Percentiles rank a stretch among this genome's conserved stretches.
phyloP scores from a whole-genome alignment of 1,140 invertebrate genomes.

The Trigoniulus corallinus region DNA sequence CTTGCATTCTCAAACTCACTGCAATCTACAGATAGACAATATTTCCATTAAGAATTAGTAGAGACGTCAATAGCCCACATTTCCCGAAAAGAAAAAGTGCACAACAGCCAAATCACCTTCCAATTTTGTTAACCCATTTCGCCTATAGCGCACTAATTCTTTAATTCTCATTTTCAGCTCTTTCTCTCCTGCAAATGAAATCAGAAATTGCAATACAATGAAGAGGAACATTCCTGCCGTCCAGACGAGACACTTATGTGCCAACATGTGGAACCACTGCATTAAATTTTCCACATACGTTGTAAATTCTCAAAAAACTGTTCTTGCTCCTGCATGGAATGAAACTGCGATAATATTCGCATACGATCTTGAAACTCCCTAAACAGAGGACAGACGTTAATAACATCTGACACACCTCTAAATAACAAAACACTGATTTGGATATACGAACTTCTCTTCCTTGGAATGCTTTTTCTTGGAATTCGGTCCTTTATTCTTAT shows the following conservation, averaged over 20 bases:
- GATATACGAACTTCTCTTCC: constrained; percentile 47
- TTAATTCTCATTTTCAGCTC: constrained; percentile 61
- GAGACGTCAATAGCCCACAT: neutral
- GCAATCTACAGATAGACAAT: constrained; percentile 21
- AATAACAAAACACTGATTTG: constrained; percentile 10
- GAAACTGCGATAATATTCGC: constrained; percentile 70
- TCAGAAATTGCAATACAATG: neutral
- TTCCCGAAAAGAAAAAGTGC: neutral
- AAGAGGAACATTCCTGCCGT: constrained; percentile 1
- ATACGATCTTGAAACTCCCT: constrained; percentile 47
- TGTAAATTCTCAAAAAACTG: constrained; percentile 55
- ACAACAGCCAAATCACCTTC: constrained; percentile 42
- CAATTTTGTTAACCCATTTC: constrained; percentile 56
- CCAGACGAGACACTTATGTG: too few species aligned
- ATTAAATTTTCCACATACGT: constrained; percentile 22
- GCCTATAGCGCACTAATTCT: constrained; percentile 56
- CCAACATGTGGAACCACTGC: neutral
- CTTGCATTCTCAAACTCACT: constrained; percentile 24
- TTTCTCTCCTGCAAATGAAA: constrained; percentile 39
- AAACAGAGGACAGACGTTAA: constrained; percentile 12
- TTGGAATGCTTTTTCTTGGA: constrained; percentile 44
- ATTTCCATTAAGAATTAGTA: neutral
- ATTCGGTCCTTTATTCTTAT: constrained; percentile 18
- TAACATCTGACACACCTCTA: constrained; percentile 41
- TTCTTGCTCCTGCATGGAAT: constrained; percentile 63